phyloP scores from a whole-genome alignment of 1,140 invertebrate genomes.

The Sminthurinus signatus region DNA sequence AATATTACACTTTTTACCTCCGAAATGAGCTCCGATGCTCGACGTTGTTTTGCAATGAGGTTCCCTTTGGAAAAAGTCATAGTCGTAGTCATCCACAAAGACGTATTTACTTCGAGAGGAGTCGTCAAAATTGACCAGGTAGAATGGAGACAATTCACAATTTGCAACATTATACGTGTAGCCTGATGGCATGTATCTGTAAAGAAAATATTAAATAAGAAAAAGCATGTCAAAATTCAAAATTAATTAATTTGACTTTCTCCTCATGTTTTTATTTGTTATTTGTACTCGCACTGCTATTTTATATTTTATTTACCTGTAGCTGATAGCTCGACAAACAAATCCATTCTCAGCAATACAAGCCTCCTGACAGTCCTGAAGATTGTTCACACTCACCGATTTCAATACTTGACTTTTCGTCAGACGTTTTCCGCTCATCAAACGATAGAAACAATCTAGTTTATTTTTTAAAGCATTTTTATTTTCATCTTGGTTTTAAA shows the following conservation, averaged over 20 bases:
- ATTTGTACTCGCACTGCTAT: not conserved
- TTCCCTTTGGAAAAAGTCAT: constrained; percentile 41
- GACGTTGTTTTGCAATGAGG: constrained; percentile 39
- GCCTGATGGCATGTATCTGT: constrained; percentile 23
- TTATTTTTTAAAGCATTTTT: not conserved
- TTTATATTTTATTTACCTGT: constrained; percentile 21
- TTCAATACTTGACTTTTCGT: constrained; percentile 30
- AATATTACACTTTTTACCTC: constrained; percentile 23
- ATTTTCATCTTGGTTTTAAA: no score
- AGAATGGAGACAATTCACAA: constrained; percentile 37
- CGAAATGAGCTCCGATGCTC: constrained; percentile 17
- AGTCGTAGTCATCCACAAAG: constrained; percentile 40
- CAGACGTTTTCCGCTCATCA: constrained; percentile 38
- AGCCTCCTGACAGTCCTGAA: constrained; percentile 34
- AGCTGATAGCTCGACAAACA: constrained; percentile 32
- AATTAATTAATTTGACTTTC: not conserved
- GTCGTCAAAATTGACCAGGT: constrained; percentile 24
- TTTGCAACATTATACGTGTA: constrained; percentile 34
- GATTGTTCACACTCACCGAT: constrained; percentile 23
- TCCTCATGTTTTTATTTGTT: not conserved
- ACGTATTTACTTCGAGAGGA: constrained; percentile 14
- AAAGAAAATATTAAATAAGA: not conserved
- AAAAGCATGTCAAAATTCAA: not conserved
- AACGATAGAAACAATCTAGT: constrained; percentile 39
- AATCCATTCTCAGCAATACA: constrained; percentile 34